Evolutionary conservation across 1,140 invertebrate genomes (phyloP).

Genomic region (Elymnias hypermnestra): DNA sequence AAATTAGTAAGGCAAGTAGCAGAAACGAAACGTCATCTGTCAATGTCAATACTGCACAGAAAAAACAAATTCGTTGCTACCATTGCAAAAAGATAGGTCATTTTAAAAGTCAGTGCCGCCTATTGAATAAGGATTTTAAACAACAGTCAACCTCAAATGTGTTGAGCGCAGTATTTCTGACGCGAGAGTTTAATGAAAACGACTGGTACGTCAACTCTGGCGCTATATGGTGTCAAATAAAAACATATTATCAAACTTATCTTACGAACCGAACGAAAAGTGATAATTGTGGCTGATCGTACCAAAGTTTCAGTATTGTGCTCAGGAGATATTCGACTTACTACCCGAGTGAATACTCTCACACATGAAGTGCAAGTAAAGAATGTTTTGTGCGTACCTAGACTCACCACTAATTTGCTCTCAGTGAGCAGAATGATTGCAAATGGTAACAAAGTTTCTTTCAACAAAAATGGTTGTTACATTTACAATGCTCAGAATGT

Average conservation of each 20-base stretch:
- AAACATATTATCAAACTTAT: no score
- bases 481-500: conserved; percentile 13
- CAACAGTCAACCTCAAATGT: no score
- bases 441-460: conserved; percentile 15
- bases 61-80: no score
- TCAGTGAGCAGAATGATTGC: conserved; percentile 17
- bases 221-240: not conserved
- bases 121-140: not conserved
- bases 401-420: conserved; percentile 12
- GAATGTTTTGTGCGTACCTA: conserved; percentile 17
- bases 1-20: no score
- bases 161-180: conserved; percentile 24
- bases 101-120: no score
- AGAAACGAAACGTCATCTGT: no score
- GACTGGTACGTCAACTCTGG: conserved; percentile 33
- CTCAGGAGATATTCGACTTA: conserved; percentile 31
- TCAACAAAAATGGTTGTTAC: conserved; percentile 8
- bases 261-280: no score
- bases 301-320: conserved; percentile 29
- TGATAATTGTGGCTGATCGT: conserved; percentile 39
- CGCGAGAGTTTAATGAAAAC: conserved; percentile 14
- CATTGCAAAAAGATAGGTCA: no score
- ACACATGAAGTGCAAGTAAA: conserved; percentile 23
- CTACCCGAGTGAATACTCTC: conserved; percentile 7
- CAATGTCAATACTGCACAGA: no score